These are phyloP conservation scores for Sturnus vulgaris DNA, from an alignment of 2,113 vertebrate species.

Conservation along the genomic window DNA sequence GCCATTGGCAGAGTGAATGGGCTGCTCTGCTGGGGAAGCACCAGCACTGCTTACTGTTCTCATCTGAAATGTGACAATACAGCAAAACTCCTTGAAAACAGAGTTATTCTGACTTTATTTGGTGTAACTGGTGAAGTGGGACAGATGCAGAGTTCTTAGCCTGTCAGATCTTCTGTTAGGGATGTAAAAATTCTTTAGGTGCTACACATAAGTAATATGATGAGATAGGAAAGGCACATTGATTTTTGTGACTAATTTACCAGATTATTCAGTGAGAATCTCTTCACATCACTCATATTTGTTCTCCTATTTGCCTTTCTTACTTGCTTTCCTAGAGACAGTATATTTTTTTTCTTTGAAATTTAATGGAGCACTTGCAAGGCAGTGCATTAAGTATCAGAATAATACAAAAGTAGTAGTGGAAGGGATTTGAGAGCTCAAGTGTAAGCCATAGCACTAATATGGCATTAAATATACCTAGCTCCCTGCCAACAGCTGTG, in stretches of 20 bases:
- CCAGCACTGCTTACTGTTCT: not conserved
- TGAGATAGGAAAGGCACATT: not conserved
- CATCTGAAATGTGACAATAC: not conserved
- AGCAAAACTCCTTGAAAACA: not conserved
- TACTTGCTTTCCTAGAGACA: not conserved
- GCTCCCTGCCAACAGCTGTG: not conserved
- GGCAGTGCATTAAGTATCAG: not conserved
- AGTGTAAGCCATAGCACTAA: not conserved
- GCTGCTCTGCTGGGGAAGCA: not conserved
- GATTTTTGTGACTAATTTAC: not conserved
- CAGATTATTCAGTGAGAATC: not conserved
- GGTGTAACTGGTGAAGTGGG: not conserved
- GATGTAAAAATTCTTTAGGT: not conserved
- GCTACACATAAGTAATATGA: not conserved
- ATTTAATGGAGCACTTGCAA: not conserved
- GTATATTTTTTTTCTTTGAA: not conserved
- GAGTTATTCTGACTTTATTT: not conserved
- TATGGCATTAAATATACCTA: not conserved
- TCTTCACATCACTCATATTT: not conserved
- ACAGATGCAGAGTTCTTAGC: not conserved
- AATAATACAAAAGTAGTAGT: not conserved
- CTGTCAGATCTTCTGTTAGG: not conserved
- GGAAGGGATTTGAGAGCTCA: not conserved
- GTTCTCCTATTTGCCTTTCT: not conserved
- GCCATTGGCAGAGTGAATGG: not conserved